Evolutionary conservation across 2,797 vertebrate genomes (phyloP).

Genomic region (Chloroceryle inda): DNA sequence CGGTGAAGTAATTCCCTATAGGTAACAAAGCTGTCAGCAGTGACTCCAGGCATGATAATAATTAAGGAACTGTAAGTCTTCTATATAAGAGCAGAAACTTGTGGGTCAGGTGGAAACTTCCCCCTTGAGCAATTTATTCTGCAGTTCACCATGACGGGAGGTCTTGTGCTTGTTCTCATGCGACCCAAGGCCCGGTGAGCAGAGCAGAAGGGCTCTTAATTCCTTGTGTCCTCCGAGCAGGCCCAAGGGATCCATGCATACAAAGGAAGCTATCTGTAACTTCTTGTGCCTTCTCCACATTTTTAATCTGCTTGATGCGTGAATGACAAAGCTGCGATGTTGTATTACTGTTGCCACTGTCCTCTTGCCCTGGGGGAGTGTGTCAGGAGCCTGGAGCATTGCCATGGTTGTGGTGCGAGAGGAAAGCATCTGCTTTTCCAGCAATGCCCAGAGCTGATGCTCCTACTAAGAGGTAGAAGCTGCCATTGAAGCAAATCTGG

Average conservation of each 20-base stretch:
- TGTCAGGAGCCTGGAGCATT: not conserved
- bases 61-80: not conserved
- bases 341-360: not conserved
- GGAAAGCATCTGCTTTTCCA: not conserved
- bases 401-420: not conserved
- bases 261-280: not conserved
- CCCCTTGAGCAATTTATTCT: not conserved
- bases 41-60: not conserved
- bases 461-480: not conserved
- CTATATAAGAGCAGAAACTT: not conserved
- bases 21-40: not conserved
- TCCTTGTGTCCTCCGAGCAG: not conserved
- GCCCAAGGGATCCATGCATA: fast-evolving
- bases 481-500: not conserved
- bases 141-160: not conserved
- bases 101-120: not conserved
- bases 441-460: not conserved
- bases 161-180: not conserved
- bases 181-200: not conserved
- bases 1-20: not conserved
- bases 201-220: not conserved
- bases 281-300: not conserved
- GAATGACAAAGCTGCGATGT: not conserved
- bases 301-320: not conserved
- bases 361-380: not conserved